Evolutionary conservation across 2,888 invertebrate species (phyloP).

Genomic region (Acrocyrtus sp.): DNA sequence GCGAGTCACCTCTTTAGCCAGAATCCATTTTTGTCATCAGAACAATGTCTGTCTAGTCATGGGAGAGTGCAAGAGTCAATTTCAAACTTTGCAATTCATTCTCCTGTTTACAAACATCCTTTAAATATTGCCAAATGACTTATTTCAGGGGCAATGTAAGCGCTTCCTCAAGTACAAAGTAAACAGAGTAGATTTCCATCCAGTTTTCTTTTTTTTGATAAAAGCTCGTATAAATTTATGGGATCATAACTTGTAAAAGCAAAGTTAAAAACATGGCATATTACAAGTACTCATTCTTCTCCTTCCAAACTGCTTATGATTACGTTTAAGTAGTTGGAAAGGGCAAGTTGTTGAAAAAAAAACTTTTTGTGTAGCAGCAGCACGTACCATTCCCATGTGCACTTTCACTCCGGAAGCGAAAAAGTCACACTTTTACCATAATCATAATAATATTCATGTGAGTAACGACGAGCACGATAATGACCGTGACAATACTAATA

Average conservation of each 20-base stretch:
- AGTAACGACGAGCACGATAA: too few species aligned
- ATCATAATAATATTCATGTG: background rate
- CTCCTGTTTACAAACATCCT: background rate
- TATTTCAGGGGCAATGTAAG: too few species aligned
- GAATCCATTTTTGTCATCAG: background rate
- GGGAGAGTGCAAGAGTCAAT: too few species aligned
- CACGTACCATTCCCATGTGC: too few species aligned
- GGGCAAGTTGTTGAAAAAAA: slow-evolving; percentile 1
- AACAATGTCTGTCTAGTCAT: background rate
- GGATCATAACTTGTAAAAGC: background rate
- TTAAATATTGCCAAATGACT: background rate
- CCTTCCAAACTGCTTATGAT: too few species aligned
- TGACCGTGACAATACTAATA: background rate
- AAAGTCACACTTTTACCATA: background rate
- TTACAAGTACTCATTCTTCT: too few species aligned
- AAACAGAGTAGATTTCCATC: background rate
- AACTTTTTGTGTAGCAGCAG: background rate
- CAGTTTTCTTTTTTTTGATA: background rate
- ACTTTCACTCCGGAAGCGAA: background rate
- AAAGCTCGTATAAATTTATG: background rate
- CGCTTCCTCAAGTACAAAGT: background rate
- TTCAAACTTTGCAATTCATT: background rate
- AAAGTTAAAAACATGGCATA: background rate
- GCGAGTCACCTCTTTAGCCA: background rate
- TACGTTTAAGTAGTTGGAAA: too few species aligned